phyloP scores from a whole-genome alignment of 2,888 invertebrate genomes.

The Parapristionchus giblindavisi region DNA sequence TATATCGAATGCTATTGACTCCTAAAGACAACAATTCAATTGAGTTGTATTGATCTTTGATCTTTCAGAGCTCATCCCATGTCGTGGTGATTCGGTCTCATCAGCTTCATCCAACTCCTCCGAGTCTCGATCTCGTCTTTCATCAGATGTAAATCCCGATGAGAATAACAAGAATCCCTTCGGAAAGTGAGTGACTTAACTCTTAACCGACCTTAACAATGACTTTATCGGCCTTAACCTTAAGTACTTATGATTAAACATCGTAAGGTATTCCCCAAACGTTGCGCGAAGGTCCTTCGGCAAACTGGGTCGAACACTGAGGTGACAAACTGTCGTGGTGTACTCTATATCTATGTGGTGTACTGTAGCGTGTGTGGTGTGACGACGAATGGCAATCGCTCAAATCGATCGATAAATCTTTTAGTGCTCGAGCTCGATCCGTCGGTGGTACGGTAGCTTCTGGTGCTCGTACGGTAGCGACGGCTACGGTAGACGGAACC shows the following conservation, averaged over 20 bases:
- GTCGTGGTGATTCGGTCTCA: background rate
- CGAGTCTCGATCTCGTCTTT: slow-evolving; percentile 9
- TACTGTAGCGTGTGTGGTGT: background rate
- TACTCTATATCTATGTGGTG: slow-evolving; percentile 9
- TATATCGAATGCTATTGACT: background rate
- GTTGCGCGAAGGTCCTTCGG: slow-evolving; percentile 66
- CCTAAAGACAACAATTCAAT: background rate
- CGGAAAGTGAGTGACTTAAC: background rate
- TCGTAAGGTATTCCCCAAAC: slow-evolving; percentile 61
- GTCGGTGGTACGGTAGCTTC: slow-evolving; percentile 65
- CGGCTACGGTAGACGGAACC: slow-evolving; percentile 60
- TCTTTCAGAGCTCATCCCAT: background rate
- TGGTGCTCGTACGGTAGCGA: slow-evolving; percentile 65
- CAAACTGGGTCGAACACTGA: slow-evolving; percentile 65
- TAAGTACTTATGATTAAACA: background rate
- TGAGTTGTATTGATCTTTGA: background rate
- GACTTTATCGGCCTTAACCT: too few relatives aligned
- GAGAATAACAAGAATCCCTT: slow-evolving; percentile 27
- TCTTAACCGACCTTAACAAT: too few relatives aligned
- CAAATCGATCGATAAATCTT: slow-evolving; percentile 33
- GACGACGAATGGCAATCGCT: too few relatives aligned
- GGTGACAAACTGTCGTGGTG: slow-evolving; percentile 43
- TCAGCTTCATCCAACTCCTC: slow-evolving; percentile 14
- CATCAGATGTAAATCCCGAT: background rate
- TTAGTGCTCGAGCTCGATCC: slow-evolving; percentile 62